Evolutionary conservation across 2,888 invertebrate genomes (phyloP).

Genomic region (Ophion ellenae): DNA sequence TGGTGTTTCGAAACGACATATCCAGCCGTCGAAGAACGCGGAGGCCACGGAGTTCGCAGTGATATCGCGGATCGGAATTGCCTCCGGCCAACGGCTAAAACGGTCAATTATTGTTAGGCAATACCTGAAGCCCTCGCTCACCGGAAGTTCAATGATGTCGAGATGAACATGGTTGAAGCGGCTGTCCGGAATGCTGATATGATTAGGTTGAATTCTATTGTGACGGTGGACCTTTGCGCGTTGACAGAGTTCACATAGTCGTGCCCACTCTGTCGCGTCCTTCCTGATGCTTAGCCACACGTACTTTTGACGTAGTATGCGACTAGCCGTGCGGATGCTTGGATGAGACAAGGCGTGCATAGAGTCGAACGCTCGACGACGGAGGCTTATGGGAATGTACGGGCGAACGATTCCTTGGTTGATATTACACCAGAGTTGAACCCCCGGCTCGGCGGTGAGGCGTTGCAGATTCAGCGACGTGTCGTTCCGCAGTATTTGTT

Average conservation of each 20-base stretch:
- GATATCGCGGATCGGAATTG: slow-evolving; percentile 34
- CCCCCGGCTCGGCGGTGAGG: too few species aligned
- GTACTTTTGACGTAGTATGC: slow-evolving; percentile 68
- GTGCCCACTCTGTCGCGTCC: slow-evolving; percentile 73
- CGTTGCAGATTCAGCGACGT: too few species aligned
- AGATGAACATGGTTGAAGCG: slow-evolving; percentile 53
- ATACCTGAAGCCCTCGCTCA: not conserved
- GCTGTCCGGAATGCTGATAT: slow-evolving; percentile 1
- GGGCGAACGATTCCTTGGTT: slow-evolving; percentile 56
- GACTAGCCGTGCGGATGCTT: slow-evolving; percentile 62
- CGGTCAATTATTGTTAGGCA: slow-evolving; percentile 51
- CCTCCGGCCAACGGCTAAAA: slow-evolving; percentile 40
- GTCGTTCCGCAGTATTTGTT: too few species aligned
- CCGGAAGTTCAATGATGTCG: slow-evolving; percentile 44
- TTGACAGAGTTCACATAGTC: slow-evolving; percentile 76
- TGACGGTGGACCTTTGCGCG: slow-evolving; percentile 74
- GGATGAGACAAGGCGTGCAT: slow-evolving; percentile 67
- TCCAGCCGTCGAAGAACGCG: slow-evolving; percentile 11
- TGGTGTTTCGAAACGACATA: too few species aligned
- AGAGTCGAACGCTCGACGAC: slow-evolving; percentile 60
- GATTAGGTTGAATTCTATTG: slow-evolving; percentile 44
- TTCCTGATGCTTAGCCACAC: slow-evolving; percentile 73
- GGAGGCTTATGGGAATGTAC: slow-evolving; percentile 63
- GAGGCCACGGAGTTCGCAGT: not conserved
- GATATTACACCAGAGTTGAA: slow-evolving; percentile 55